Percentiles rank a stretch among this genome's conserved stretches.
Evolutionary conservation across 1,140 invertebrate species (phyloP).

Genomic region (Heliothis virescens): DNA sequence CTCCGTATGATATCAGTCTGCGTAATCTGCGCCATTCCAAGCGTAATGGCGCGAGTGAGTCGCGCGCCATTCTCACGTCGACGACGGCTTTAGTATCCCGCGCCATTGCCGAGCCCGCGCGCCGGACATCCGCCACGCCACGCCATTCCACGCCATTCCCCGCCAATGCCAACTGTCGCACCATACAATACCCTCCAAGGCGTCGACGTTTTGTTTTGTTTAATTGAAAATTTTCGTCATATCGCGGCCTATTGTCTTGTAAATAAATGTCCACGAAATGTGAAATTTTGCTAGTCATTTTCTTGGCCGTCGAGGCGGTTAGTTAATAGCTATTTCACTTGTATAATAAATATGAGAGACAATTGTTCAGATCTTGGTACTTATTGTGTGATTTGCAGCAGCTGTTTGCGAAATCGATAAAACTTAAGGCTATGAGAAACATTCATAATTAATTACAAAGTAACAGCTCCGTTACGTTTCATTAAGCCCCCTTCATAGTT

Average conservation of each 20-base stretch:
- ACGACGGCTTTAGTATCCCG: constrained; percentile 49
- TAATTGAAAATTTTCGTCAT: constrained; percentile 81
- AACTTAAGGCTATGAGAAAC: not conserved
- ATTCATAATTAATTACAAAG: not conserved
- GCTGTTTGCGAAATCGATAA: constrained; percentile 11
- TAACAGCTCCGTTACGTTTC: not conserved
- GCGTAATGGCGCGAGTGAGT: constrained; percentile 67
- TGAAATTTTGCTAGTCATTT: constrained; percentile 37
- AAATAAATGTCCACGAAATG: constrained; percentile 60
- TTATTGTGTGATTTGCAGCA: not conserved
- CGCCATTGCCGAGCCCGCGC: constrained; percentile 45
- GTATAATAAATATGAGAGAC: not conserved
- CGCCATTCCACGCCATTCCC: constrained; percentile 57
- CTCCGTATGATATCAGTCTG: constrained; percentile 61
- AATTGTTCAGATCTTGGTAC: not conserved
- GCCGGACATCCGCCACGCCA: constrained; percentile 65
- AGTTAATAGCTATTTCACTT: not conserved
- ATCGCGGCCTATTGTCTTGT: constrained; percentile 68
- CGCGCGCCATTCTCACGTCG: constrained; percentile 60
- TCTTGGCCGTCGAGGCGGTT: constrained; percentile 18
- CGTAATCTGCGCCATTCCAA: constrained; percentile 67
- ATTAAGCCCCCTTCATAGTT: not conserved
- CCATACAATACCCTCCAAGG: constrained; percentile 70
- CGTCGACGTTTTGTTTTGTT: constrained; percentile 75
- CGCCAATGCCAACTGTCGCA: constrained; percentile 64